Evolutionary conservation across 2,113 vertebrate genomes (phyloP).

Genomic region (Zosterops japonicus): DNA sequence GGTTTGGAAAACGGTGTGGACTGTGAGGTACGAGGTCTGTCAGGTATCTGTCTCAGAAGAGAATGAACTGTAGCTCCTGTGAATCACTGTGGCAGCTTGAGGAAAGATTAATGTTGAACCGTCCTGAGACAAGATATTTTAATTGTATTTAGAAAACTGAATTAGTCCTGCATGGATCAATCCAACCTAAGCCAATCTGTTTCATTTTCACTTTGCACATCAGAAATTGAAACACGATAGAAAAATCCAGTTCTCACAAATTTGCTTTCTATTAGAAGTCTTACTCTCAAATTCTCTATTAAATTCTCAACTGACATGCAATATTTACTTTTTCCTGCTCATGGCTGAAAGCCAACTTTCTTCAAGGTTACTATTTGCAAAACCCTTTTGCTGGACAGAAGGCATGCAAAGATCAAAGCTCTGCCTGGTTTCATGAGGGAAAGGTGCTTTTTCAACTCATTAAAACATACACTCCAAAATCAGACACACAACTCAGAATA

Average conservation of each 20-base stretch:
- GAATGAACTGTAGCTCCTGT: neutral
- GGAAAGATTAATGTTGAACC: slow-evolving; percentile 40
- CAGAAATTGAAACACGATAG: neutral
- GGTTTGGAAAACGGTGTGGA: neutral
- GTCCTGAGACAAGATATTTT: slow-evolving; percentile 40
- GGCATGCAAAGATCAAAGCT: slow-evolving; percentile 29
- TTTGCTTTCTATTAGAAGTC: neutral
- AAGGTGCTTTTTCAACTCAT: neutral
- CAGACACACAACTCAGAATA: neutral
- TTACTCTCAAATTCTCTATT: neutral
- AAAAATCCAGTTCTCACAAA: neutral
- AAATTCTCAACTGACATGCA: neutral
- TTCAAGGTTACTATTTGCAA: slow-evolving; percentile 21
- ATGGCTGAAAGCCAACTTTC: slow-evolving; percentile 6
- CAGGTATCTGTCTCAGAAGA: neutral
- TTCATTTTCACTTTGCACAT: neutral
- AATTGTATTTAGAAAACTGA: slow-evolving; percentile 52
- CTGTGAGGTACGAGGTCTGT: neutral
- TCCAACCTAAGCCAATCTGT: neutral
- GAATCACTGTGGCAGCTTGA: neutral
- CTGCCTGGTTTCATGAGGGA: neutral
- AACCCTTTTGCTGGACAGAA: neutral
- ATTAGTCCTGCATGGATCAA: slow-evolving; percentile 38
- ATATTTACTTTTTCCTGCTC: neutral
- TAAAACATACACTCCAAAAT: neutral